phyloP scores from a whole-genome alignment of 1,140 invertebrate species.

The Heterodera schachtii region DNA sequence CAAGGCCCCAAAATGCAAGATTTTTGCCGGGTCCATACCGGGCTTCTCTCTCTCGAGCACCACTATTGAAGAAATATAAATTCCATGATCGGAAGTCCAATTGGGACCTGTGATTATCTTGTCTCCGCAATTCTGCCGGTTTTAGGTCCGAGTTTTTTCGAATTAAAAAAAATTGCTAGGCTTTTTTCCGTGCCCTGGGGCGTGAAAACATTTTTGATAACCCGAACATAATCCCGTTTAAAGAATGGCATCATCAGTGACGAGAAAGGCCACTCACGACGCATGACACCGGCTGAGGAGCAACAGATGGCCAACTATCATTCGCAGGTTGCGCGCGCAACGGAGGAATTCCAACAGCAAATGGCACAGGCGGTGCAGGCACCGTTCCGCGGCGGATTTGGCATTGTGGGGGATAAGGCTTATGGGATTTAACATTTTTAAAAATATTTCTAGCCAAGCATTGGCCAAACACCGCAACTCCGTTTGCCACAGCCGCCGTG shows the following conservation, averaged over 20 bases:
- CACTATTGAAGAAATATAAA: no score
- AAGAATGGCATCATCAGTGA: conserved; percentile 6
- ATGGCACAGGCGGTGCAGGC: conserved; percentile 15
- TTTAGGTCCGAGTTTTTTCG: no score
- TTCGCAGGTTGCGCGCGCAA: conserved; percentile 13
- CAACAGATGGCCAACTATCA: conserved; percentile 3
- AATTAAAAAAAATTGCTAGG: no score
- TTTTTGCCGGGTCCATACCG: no score
- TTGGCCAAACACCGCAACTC: neutral
- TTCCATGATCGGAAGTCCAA: no score
- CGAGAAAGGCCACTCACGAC: conserved; percentile 16
- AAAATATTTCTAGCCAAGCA: neutral
- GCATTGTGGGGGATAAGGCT: neutral
- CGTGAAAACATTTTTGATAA: no score
- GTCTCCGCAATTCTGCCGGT: no score
- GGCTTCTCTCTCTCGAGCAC: no score
- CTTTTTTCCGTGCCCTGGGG: no score
- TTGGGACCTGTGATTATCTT: no score
- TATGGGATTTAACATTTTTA: neutral
- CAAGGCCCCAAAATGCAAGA: no score
- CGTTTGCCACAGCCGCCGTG: neutral
- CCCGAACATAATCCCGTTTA: no score
- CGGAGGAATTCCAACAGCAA: conserved; percentile 16
- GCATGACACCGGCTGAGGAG: neutral
- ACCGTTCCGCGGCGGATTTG: conserved; percentile 7